A percentile compares a stretch with the other conserved stretches of the same genome.
Evolutionary conservation across 2,888 invertebrate species (phyloP).

Genomic region (Epinotia demarniana): DNA sequence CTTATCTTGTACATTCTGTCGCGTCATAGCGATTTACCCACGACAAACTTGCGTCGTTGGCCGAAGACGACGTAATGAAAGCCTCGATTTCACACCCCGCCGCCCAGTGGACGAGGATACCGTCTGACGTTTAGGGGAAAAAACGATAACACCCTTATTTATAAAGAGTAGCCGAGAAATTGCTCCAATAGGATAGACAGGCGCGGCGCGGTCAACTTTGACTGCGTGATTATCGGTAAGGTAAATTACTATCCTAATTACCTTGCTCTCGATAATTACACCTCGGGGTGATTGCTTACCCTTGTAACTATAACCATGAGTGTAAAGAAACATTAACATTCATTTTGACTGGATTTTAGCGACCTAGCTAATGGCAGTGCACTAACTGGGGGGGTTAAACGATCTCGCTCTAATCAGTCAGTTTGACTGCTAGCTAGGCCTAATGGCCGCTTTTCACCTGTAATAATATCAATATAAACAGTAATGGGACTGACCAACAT

Average conservation of each 20-base stretch:
- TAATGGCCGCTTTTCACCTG: no score
- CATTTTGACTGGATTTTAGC: not conserved
- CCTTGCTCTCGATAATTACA: not conserved
- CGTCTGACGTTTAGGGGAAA: conserved; percentile 36
- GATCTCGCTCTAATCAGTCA: no score
- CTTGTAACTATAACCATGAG: not conserved
- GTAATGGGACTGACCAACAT: no score
- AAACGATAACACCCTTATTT: conserved; percentile 44
- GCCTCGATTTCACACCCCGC: conserved; percentile 44
- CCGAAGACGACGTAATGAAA: conserved; percentile 34
- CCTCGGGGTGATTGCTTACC: not conserved
- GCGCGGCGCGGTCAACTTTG: not conserved
- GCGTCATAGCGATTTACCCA: conserved; percentile 33
- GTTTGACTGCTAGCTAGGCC: no score
- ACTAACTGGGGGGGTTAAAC: no score
- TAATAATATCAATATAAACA: no score
- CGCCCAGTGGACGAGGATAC: conserved; percentile 39
- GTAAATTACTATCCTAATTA: not conserved
- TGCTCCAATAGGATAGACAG: conserved; percentile 9
- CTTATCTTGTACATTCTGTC: conserved; percentile 35
- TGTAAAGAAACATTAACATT: not conserved
- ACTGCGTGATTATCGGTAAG: conserved; percentile 12
- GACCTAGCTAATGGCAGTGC: no score
- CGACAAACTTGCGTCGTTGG: conserved; percentile 29
- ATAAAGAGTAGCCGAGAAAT: conserved; percentile 33